Evolutionary conservation across 2,113 vertebrate genomes (phyloP).

Genomic region (Oryzias melastigma): DNA sequence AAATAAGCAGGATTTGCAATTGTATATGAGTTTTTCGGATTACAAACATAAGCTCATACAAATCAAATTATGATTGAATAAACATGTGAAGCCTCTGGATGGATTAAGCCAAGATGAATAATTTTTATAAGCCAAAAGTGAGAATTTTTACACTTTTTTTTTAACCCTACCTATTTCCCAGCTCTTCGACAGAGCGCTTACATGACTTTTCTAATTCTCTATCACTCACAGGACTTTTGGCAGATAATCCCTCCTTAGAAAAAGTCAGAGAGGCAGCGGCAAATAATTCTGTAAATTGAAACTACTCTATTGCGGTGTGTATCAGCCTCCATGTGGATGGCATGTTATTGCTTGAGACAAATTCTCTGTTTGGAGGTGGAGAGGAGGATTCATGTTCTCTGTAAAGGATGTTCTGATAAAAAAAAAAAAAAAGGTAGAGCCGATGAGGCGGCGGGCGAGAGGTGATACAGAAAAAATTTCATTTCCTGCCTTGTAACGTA

Average conservation of each 20-base stretch:
- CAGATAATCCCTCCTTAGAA: constrained; percentile 37
- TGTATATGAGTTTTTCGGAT: too few relatives aligned
- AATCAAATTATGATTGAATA: too few relatives aligned
- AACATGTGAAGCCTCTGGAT: too few relatives aligned
- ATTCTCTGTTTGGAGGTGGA: constrained; percentile 57
- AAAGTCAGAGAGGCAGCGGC: constrained; percentile 34
- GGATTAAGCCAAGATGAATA: too few relatives aligned
- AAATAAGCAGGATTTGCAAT: too few relatives aligned
- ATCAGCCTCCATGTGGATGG: constrained; percentile 49
- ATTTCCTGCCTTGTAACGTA: constrained; percentile 92
- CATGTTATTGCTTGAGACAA: constrained; percentile 64
- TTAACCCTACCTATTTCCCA: not conserved
- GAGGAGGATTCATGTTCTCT: constrained; percentile 48
- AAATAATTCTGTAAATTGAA: constrained; percentile 75
- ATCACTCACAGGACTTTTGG: constrained; percentile 14
- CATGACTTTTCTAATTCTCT: constrained; percentile 20
- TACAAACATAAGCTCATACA: too few relatives aligned
- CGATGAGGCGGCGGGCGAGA: constrained; percentile 22
- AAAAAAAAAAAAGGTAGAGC: constrained; percentile 52
- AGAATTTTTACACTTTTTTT: not conserved
- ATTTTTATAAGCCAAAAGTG: too few relatives aligned
- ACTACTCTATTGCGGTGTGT: constrained; percentile 67
- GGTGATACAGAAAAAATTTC: constrained; percentile 81
- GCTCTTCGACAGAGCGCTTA: not conserved
- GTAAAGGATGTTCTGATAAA: constrained; percentile 75